Conservation (phyloP, 2,113 vertebrate species). For the Manacus vitellinus region DNA sequence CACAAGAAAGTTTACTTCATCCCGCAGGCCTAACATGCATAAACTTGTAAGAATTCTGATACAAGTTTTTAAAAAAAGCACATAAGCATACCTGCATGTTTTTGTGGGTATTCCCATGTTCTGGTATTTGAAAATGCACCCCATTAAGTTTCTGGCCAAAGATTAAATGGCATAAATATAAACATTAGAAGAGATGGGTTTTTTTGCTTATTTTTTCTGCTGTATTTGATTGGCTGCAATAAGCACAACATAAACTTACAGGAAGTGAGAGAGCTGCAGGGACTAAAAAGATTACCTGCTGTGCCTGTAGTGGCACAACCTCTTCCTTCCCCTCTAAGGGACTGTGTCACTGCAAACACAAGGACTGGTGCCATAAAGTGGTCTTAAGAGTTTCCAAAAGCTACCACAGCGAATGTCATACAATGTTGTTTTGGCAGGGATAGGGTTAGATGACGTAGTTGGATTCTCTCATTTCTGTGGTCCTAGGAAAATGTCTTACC, state of each 20-base stretch:
- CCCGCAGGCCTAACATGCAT: not conserved
- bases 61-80: not conserved
- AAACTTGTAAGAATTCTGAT: not conserved
- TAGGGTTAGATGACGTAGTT: not conserved
- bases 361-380: not conserved
- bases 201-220: not conserved
- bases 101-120: not conserved
- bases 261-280: not conserved
- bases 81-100: not conserved
- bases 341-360: not conserved
- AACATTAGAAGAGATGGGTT: not conserved
- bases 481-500: not conserved
- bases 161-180: not conserved
- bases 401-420: not conserved
- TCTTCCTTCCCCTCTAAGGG: not conserved
- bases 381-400: not conserved
- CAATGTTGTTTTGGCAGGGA: fast-evolving
- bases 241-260: not conserved
- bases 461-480: not conserved
- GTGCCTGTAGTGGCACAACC: not conserved
- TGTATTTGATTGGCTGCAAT: not conserved
- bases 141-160: not conserved
- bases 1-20: not conserved
- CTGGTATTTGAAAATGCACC: not conserved
- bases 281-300: not conserved